A percentile compares a stretch with the other conserved stretches of the same genome.
Conservation (phyloP, 2,113 vertebrate genomes). For the Aviceda subcristata region DNA sequence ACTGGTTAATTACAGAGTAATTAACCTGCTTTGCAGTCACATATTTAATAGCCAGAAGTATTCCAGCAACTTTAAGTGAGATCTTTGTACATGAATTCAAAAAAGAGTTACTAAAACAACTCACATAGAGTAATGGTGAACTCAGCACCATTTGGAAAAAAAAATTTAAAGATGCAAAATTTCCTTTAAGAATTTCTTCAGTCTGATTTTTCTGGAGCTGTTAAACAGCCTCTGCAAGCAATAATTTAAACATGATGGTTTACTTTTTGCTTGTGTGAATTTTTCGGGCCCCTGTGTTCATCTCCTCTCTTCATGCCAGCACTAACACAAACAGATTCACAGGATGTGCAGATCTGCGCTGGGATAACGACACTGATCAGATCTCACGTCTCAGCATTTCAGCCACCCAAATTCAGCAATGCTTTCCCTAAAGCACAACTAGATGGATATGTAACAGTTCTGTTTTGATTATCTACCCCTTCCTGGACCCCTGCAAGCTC, state of each 20-base stretch:
- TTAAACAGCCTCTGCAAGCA: background rate
- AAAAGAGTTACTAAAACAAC: background rate
- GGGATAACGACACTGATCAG: background rate
- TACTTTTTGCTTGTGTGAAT: background rate
- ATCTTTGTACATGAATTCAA: background rate
- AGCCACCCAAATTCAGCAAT: background rate
- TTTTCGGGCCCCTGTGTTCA: background rate
- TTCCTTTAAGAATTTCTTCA: background rate
- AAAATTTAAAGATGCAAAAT: background rate
- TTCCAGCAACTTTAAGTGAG: background rate
- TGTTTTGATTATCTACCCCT: background rate
- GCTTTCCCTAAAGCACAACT: background rate
- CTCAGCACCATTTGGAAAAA: background rate
- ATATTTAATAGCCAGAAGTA: background rate
- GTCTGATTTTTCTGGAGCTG: background rate
- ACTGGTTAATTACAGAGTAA: background rate
- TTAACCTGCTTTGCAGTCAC: background rate
- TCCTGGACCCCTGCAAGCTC: background rate
- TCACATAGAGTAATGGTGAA: background rate
- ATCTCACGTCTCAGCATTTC: background rate
- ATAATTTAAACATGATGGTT: conserved; percentile 1
- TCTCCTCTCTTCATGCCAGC: background rate
- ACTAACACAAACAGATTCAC: background rate
- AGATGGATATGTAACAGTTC: background rate
- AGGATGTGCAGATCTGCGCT: background rate